Conservation (phyloP, 2,113 vertebrate species). For the Catharus fuscescens region DNA sequence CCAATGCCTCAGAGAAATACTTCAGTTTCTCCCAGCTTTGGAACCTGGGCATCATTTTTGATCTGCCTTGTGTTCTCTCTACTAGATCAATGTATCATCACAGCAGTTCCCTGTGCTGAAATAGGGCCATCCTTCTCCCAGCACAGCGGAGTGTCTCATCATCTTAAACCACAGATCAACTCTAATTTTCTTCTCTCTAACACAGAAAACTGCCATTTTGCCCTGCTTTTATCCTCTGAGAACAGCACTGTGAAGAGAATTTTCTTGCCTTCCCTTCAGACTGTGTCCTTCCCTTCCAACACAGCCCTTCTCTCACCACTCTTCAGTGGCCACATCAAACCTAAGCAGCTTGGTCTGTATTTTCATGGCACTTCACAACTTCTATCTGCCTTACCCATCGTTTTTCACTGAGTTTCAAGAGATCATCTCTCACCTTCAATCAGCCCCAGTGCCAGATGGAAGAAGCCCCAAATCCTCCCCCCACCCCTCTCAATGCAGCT, state of each 20-base stretch:
- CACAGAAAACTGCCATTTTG: background rate
- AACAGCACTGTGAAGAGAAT: background rate
- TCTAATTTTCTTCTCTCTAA: slow-evolving; percentile 9
- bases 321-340: background rate
- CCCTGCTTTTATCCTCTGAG: background rate
- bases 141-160: background rate
- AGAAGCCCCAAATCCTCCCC: slow-evolving; percentile 26
- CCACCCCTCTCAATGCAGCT: slow-evolving; percentile 1
- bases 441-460: slow-evolving; percentile 53
- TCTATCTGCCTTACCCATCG: background rate
- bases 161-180: background rate
- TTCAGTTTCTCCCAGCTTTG: slow-evolving; percentile 9
- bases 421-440: slow-evolving; percentile 57
- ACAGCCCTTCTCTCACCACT: background rate
- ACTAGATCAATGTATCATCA: slow-evolving; percentile 4
- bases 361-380: background rate
- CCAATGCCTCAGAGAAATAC: slow-evolving; percentile 13
- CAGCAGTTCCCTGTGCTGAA: slow-evolving; percentile 4
- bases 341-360: background rate
- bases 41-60: background rate
- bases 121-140: background rate
- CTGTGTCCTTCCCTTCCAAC: background rate
- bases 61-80: background rate
- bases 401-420: slow-evolving; percentile 33
- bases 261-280: background rate